phyloP scores from a whole-genome alignment of 2,888 invertebrate species.

The Atrina japonica region DNA sequence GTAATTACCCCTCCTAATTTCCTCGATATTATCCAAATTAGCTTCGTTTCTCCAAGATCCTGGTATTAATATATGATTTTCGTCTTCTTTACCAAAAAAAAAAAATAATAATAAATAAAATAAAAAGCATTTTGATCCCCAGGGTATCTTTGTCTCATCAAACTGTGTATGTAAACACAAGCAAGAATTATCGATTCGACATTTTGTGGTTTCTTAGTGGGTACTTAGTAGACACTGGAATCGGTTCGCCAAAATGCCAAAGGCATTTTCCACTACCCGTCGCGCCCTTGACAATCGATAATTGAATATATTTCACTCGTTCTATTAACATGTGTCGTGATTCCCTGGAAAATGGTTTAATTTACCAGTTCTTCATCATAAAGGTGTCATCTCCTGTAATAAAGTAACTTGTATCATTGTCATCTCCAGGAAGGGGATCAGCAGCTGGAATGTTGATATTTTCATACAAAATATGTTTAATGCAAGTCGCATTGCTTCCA shows the following conservation, averaged over 20 bases:
- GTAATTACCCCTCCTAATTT: too few relatives aligned
- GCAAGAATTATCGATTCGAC: neutral
- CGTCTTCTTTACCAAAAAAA: too few relatives aligned
- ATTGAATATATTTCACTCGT: too few relatives aligned
- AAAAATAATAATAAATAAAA: too few relatives aligned
- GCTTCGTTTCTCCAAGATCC: too few relatives aligned
- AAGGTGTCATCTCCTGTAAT: neutral
- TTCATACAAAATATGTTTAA: neutral
- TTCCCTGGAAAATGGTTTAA: neutral
- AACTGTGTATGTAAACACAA: neutral
- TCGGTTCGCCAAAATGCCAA: too few relatives aligned
- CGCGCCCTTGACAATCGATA: too few relatives aligned
- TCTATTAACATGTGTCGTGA: neutral
- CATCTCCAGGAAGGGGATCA: neutral
- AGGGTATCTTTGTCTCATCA: conserved; percentile 2
- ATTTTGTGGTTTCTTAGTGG: neutral
- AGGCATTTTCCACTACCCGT: too few relatives aligned
- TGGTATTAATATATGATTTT: too few relatives aligned
- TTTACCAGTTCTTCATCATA: neutral
- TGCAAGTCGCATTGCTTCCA: neutral
- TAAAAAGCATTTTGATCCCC: conserved; percentile 1
- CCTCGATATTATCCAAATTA: too few relatives aligned
- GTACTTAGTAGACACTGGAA: too few relatives aligned
- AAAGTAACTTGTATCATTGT: neutral
- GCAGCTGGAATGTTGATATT: neutral